Evolutionary conservation across 2,888 invertebrate genomes (phyloP).

Genomic region (Drosophila nr. fundita): DNA sequence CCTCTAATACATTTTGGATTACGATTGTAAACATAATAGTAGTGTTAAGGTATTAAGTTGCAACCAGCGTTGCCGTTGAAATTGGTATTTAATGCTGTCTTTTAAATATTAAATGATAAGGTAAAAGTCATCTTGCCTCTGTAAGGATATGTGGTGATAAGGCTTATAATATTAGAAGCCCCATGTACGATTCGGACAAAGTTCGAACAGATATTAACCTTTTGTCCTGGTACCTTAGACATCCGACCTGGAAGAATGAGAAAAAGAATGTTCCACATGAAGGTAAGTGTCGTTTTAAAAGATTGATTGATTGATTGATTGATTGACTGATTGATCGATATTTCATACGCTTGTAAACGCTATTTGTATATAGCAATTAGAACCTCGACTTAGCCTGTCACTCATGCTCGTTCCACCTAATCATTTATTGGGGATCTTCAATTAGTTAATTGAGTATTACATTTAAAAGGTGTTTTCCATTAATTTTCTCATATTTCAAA

Average conservation of each 20-base stretch:
- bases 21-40: slow-evolving; percentile 18
- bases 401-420: slow-evolving; percentile 31
- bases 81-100: slow-evolving; percentile 65
- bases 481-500: not conserved
- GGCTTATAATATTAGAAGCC: slow-evolving; percentile 90
- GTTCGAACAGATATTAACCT: slow-evolving; percentile 94
- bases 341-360: slow-evolving; percentile 43
- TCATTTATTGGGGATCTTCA: slow-evolving; percentile 16
- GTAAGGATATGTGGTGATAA: slow-evolving; percentile 93
- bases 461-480: not conserved
- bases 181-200: slow-evolving; percentile 89
- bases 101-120: slow-evolving; percentile 85
- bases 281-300: slow-evolving; percentile 73
- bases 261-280: slow-evolving; percentile 64
- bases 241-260: slow-evolving; percentile 87
- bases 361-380: slow-evolving; percentile 60
- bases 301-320: not conserved
- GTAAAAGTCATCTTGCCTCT: slow-evolving; percentile 93
- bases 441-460: not conserved
- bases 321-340: slow-evolving; percentile 1
- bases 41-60: slow-evolving; percentile 45
- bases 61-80: slow-evolving; percentile 35
- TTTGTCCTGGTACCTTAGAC: slow-evolving; percentile 94
- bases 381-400: slow-evolving; percentile 9
- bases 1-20: slow-evolving; percentile 17